A percentile compares a stretch with the other conserved stretches of the same genome.
These are phyloP conservation scores for Limonius californicus DNA, from an alignment of 1,140 invertebrate genomes.

Conservation along the genomic window DNA sequence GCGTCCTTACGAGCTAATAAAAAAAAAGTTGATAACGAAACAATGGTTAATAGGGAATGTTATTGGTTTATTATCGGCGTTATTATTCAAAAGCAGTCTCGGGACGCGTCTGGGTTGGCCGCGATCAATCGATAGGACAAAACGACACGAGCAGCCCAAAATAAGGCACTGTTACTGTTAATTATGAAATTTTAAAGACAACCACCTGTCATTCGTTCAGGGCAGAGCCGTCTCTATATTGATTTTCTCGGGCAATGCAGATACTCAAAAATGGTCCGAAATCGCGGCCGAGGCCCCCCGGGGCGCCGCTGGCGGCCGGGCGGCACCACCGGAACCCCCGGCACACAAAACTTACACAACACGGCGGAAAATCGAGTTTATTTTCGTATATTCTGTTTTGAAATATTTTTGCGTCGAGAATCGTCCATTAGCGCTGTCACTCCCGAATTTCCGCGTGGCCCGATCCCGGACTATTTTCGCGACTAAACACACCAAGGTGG, in stretches of 20 bases:
- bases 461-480: background rate
- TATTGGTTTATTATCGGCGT: too few species aligned
- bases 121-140: background rate
- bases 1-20: background rate
- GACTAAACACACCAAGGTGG: background rate
- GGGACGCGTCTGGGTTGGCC: background rate
- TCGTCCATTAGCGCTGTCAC: background rate
- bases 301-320: constrained; percentile 1
- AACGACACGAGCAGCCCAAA: background rate
- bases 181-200: constrained; percentile 28
- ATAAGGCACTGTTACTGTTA: background rate
- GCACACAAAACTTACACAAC: background rate
- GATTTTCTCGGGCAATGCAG: constrained; percentile 48
- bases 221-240: constrained; percentile 44
- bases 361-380: constrained; percentile 22
- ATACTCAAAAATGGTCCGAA: constrained; percentile 39
- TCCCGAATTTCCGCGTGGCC: constrained; percentile 16
- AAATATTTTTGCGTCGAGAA: background rate
- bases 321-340: constrained; percentile 1
- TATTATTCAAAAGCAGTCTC: background rate
- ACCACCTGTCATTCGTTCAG: constrained; percentile 44
- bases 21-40: background rate
- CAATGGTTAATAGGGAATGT: background rate
- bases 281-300: background rate
- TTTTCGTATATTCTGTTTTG: constrained; percentile 20